Conservation (phyloP, 2,888 invertebrate species). For the Synergus umbraculus region DNA sequence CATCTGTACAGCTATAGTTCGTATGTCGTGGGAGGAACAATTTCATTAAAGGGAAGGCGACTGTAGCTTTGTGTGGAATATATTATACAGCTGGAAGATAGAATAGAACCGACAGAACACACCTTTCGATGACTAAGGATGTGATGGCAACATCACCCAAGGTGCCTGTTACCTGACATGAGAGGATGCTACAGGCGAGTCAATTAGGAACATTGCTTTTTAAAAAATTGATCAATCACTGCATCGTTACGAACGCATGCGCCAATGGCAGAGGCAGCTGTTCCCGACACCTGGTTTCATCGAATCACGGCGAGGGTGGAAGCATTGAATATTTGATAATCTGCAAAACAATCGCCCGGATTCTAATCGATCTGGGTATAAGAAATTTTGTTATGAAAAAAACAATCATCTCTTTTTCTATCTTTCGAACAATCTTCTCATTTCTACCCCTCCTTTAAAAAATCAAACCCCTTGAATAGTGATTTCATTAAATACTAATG, state of each 20-base stretch:
- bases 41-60: background rate
- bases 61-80: background rate
- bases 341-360: constrained; percentile 18
- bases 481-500: too few relatives aligned
- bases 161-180: constrained; percentile 49
- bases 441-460: background rate
- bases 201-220: constrained; percentile 74
- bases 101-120: constrained; percentile 56
- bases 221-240: constrained; percentile 74
- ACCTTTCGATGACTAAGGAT: constrained; percentile 74
- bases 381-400: background rate
- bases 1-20: too few relatives aligned
- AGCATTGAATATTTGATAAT: constrained; percentile 32
- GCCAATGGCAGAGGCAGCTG: constrained; percentile 63
- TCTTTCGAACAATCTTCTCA: background rate
- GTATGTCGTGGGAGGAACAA: background rate
- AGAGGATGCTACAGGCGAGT: constrained; percentile 58
- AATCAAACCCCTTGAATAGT: too few relatives aligned
- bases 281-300: constrained; percentile 68
- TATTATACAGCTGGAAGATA: background rate
- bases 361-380: background rate
- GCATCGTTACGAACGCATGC: constrained; percentile 63
- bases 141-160: constrained; percentile 53
- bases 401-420: background rate
- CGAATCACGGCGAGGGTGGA: constrained; percentile 57